Evolutionary conservation across 2,797 vertebrate species (phyloP).

Genomic region (Chrosomus eos): DNA sequence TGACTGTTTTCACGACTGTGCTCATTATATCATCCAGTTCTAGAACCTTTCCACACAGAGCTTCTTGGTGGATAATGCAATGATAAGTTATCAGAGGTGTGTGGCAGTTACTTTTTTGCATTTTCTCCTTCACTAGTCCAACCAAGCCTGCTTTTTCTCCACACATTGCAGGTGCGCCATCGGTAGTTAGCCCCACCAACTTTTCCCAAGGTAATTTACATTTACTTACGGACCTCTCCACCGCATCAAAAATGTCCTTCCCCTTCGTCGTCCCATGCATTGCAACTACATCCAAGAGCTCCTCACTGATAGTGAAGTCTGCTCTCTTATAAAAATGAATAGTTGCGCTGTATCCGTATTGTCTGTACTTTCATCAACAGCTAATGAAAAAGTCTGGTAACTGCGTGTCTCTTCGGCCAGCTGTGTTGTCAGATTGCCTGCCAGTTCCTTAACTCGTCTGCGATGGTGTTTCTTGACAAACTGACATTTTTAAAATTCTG

Average conservation of each 20-base stretch:
- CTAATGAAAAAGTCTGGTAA: conserved; percentile 50
- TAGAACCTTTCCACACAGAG: conserved; percentile 48
- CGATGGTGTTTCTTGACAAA: conserved; percentile 61
- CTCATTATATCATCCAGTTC: conserved; percentile 43
- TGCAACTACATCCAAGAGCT: conserved; percentile 33
- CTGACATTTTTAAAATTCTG: conserved; percentile 57
- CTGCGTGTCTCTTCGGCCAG: conserved; percentile 12
- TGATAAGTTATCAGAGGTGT: conserved; percentile 25
- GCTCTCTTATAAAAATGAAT: conserved; percentile 37
- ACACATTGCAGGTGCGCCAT: no score
- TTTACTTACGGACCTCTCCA: conserved; percentile 46
- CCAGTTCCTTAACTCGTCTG: conserved; percentile 16
- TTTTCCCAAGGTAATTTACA: no score
- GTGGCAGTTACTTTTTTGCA: conserved; percentile 35
- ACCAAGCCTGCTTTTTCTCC: no score
- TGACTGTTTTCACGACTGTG: conserved; percentile 34
- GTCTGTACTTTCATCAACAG: conserved; percentile 52
- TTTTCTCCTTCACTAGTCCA: conserved; percentile 35
- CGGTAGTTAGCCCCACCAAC: no score
- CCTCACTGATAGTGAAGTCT: neutral
- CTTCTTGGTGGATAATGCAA: conserved; percentile 46
- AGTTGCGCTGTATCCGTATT: conserved; percentile 26
- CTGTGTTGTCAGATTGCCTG: conserved; percentile 32
- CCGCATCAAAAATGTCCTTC: conserved; percentile 34
- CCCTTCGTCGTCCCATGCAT: conserved; percentile 37